Evolutionary conservation across 2,113 vertebrate genomes (phyloP), one percentile per base, ranked within the genome.

Genomic region (Myxocyprinus asiaticus): DNA sequence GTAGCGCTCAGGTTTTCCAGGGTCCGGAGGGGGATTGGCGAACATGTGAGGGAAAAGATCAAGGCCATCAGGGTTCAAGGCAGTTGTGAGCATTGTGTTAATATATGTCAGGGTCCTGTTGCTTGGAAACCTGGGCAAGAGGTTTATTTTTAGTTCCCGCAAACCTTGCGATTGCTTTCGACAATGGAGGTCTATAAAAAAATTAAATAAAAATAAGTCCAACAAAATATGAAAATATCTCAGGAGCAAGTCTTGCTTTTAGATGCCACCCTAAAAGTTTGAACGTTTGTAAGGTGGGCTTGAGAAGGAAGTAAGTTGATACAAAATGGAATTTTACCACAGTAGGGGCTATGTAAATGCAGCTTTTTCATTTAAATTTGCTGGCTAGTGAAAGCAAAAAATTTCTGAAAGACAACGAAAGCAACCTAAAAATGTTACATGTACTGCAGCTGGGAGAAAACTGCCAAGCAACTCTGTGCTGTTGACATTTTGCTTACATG

Each of bases 71-170:
- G 48, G 76, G 55, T 67, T 63, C 75, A 83, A 33, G 59, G 70
- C 62, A 8, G 15, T 71, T 61, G 43, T 9, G 43, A 53, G 51
- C 53, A 78, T 80, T 80, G 55, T 76, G 58, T 64, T 80, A 44
- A 74, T 81, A 33, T 33, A 51, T 33, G 73, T 79, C 64, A 80
- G 56, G 33, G 69, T 51, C 71, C 79, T 81, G 78, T 86, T 81
- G 85, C 85, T 67, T 84, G 65, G 85, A 82, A 88, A 88, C 86
- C 76, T 47, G 56, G 7, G 50, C n/a, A 67, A 79, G 67, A 33
- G 67, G 22, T 50, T 68, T 87, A 85, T 86, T 82, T 88, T 83
- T 79, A 79, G 86, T 82, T 59, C 81, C 22, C 22, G 1, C 67
- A 51, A 68, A 70, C 11, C 48, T 47, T 68, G 63, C 42, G 22